Percentiles rank a stretch among this genome's conserved stretches.
Evolutionary conservation across 2,888 invertebrate genomes (phyloP).

Genomic region (Psococerastis gibbosa): DNA sequence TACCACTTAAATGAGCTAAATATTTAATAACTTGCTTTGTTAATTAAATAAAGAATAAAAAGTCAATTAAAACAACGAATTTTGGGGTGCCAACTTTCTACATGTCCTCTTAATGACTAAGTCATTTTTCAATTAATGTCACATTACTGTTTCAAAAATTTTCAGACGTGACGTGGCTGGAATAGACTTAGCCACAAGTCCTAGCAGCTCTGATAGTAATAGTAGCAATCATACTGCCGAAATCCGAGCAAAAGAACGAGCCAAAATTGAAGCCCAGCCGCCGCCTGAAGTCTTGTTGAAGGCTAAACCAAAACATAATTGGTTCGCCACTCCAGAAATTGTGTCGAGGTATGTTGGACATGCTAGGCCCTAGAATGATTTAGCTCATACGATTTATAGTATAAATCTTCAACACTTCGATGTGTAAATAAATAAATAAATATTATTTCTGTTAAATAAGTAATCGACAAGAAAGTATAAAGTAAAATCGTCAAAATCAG

Average conservation of each 20-base stretch:
- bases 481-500: background rate
- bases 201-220: conserved; percentile 11
- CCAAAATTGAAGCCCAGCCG: conserved; percentile 15
- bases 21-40: no score
- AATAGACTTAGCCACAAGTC: no score
- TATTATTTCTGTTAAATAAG: conserved; percentile 10
- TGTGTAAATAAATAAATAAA: background rate
- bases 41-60: no score
- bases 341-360: conserved; percentile 40
- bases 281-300: conserved; percentile 33
- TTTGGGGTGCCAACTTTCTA: no score
- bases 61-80: no score
- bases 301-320: conserved; percentile 43
- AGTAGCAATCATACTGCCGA: conserved; percentile 6
- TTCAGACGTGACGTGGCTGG: no score
- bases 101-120: no score
- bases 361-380: no score
- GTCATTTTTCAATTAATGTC: no score
- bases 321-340: conserved; percentile 45
- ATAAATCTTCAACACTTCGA: background rate
- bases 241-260: background rate
- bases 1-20: no score
- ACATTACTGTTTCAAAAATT: no score
- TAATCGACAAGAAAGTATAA: background rate
- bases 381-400: background rate